Evolutionary conservation across 2,113 vertebrate genomes (phyloP), one percentile per base, ranked within the genome.

Genomic region (Sorex fumeus): DNA sequence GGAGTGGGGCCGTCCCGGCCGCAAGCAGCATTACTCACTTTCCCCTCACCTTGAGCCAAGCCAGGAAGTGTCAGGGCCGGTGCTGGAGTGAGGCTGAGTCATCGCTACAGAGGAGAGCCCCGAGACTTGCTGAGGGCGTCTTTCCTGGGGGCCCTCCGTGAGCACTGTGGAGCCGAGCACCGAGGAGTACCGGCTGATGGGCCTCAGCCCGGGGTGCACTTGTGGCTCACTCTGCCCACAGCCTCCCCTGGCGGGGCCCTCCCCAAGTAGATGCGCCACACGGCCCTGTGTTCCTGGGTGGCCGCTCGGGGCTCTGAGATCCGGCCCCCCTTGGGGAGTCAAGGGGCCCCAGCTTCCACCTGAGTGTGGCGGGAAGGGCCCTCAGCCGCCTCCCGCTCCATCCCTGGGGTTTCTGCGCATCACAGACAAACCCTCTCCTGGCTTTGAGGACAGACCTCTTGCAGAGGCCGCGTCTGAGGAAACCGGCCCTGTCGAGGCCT

Each of bases 181-280:
- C 9, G 47, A 50, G 47, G 21, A 60, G 57, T 19, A 60, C 57
- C 23, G 21, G 57, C 53, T 15, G 53, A 53, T 75, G 74, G 87
- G 71, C 47, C 47, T 50, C 27, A 13, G 64, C 27, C 62, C 10
- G 90, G 97, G 86, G 92, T 82, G 88, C 47, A 93, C 78, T 79
- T 82, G 0, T 97, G 97, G 97, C 91, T 98, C 97, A 97, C 91
- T 92, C 96, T 97, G 92, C 96, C 95, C 97, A 91, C 95, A 95
- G 62, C 90, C 16, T 93, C 93, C 96, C 95, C 95, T 74, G 32
- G 92, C 96, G 88, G 91, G 96, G 90, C 92, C 94, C 94, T 93
- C 96, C 84, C 95, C 96, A 97, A 97, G 96, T 53, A 95, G 88
- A 94, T 89, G 89, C 18, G 95, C 94, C 50, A 8, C 82, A 66